phyloP scores from a whole-genome alignment of 2,113 vertebrate species.

The Mastomys coucha region DNA sequence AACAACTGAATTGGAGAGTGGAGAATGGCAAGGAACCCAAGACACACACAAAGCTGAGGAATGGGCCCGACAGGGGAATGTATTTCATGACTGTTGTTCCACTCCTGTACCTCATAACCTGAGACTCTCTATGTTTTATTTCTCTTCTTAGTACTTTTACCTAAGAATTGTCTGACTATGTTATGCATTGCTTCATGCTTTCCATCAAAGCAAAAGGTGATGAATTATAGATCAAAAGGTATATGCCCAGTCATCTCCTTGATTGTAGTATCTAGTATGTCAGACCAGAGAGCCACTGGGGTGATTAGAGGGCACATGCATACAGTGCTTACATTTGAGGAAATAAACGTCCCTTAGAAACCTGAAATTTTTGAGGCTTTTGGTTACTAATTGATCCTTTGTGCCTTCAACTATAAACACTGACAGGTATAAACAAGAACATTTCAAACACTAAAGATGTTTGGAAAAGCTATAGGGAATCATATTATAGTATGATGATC shows the following conservation, averaged over 20 bases:
- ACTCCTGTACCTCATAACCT: not conserved
- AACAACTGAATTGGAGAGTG: not conserved
- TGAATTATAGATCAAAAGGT: not conserved
- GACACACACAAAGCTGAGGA: not conserved
- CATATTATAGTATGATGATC: not conserved
- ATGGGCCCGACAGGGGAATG: not conserved
- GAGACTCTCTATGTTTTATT: not conserved
- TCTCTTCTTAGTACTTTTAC: too few relatives aligned
- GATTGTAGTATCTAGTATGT: not conserved
- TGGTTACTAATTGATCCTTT: not conserved
- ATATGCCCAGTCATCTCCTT: not conserved
- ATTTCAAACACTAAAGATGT: not conserved
- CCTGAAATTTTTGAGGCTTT: not conserved
- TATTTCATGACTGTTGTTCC: not conserved
- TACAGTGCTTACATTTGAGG: not conserved
- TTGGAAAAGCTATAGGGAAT: not conserved
- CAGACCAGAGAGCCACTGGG: not conserved
- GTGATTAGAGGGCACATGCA: not conserved
- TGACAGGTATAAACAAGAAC: not conserved
- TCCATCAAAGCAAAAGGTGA: not conserved
- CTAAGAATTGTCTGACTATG: not conserved
- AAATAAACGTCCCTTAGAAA: not conserved
- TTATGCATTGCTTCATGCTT: not conserved
- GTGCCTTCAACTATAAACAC: not conserved
- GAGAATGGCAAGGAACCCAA: not conserved